These are phyloP conservation scores for Rhagium mordax DNA, from an alignment of 2,888 invertebrate species.

Conservation along the genomic window DNA sequence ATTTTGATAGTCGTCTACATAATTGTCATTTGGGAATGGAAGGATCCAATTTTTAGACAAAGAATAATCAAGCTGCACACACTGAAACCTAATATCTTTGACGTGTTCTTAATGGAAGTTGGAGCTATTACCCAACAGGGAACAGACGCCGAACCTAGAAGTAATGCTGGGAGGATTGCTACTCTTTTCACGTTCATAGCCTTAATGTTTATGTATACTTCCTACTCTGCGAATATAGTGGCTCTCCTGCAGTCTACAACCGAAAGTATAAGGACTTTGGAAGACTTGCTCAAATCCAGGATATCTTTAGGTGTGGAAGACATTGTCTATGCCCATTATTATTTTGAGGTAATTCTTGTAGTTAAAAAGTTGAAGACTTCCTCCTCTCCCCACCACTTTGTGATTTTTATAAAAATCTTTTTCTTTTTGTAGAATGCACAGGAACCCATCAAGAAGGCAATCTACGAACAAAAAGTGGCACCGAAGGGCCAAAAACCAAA, in stretches of 20 bases:
- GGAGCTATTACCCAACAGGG: constrained; percentile 72
- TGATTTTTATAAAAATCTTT: background rate
- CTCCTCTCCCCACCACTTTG: too few relatives aligned
- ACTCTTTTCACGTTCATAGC: constrained; percentile 63
- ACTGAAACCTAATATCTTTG: constrained; percentile 56
- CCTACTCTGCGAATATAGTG: constrained; percentile 80
- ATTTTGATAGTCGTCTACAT: constrained; percentile 58
- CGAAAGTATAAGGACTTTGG: constrained; percentile 72
- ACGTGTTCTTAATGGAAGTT: constrained; percentile 67
- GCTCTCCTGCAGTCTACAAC: constrained; percentile 78
- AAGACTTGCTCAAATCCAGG: constrained; percentile 74
- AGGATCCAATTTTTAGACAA: constrained; percentile 51
- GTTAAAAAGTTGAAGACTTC: too few relatives aligned
- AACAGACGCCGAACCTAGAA: constrained; percentile 68
- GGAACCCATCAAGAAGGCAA: constrained; percentile 75
- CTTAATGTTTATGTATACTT: constrained; percentile 75
- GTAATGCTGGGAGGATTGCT: constrained; percentile 69
- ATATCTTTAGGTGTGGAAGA: constrained; percentile 77
- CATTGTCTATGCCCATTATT: constrained; percentile 73
- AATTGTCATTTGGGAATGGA: constrained; percentile 63
- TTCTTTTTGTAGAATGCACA: constrained; percentile 72
- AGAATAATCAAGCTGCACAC: constrained; percentile 30
- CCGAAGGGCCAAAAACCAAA: constrained; percentile 74
- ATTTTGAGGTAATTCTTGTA: constrained; percentile 78
- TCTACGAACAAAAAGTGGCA: constrained; percentile 77